Percentiles rank a stretch among this genome's conserved stretches.
phyloP scores from a whole-genome alignment of 2,888 invertebrate genomes.

The Camponotus fellah region DNA sequence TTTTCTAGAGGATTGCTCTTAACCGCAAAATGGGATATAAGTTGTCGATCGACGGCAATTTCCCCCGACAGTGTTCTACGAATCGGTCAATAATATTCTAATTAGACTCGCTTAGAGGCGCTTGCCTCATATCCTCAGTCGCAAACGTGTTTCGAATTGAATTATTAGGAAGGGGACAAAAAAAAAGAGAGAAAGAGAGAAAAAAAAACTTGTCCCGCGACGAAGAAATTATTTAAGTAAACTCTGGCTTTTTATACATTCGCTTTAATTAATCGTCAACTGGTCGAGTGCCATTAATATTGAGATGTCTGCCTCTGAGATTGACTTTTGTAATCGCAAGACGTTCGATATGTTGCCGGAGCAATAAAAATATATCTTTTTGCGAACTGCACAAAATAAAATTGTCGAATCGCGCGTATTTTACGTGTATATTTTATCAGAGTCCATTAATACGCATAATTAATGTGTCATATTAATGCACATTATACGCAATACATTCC shows the following conservation, averaged over 20 bases:
- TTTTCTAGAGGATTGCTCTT: conserved; percentile 23
- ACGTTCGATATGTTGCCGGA: background rate
- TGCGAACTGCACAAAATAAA: conserved; percentile 9
- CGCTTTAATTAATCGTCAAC: conserved; percentile 39
- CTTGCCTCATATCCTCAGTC: conserved; percentile 57
- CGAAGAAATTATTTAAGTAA: conserved; percentile 47
- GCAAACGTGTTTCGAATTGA: conserved; percentile 64
- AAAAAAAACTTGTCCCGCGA: conserved; percentile 59
- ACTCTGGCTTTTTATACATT: conserved; percentile 1
- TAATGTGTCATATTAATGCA: background rate
- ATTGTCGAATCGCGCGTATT: background rate
- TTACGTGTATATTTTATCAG: background rate
- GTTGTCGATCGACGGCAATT: conserved; percentile 10
- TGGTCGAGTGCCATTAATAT: conserved; percentile 20
- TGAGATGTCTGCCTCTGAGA: background rate
- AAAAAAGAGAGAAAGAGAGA: conserved; percentile 26
- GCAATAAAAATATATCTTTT: conserved; percentile 3
- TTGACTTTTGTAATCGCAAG: conserved; percentile 32
- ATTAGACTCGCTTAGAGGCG: conserved; percentile 61
- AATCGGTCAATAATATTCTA: conserved; percentile 69
- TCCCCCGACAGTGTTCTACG: conserved; percentile 42
- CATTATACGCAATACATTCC: background rate
- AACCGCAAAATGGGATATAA: conserved; percentile 28
- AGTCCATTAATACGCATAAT: conserved; percentile 12
- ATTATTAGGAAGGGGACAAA: conserved; percentile 33